Base-by-base conservation (phyloP, 2,797 vertebrate species). In the Neoniphon sammara region DNA sequence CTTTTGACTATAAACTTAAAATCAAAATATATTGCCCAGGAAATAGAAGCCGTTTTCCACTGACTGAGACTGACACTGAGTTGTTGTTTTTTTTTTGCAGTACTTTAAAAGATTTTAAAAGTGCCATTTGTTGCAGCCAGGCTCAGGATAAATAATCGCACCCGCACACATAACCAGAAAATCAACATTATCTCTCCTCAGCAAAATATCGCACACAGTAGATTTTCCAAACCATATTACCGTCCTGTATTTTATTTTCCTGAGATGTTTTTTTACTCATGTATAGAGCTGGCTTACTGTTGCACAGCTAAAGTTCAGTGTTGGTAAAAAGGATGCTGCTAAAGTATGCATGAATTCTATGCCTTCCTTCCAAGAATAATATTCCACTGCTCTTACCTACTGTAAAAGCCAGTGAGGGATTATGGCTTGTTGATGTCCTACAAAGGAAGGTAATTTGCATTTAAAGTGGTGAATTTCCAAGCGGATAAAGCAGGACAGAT, bases 371-470 rank as follows among this genome's bases (percentile, higher is more conserved):
- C 81, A 80, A 73, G 73, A 85, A 84, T 82, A 76, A 64, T 79
- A 75, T 73, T 63, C 58, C 25, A 59, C 71, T 78, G 66, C 78
- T 72, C 77, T 81, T 81, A 78, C 82, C 74, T 86, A 82, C 78
- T 85, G 60, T 82, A 85, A 78, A 81, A 75, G 69, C 72, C 85
- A 85, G 57, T 12, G 61, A 83, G 73, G 87, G 81, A 88, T 88
- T 90, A 88, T 85, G 79, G 69, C 72, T 85, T 87, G 80, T 87
- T 88, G 86, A 84, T 85, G 84, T 87, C 77, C 89, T 88, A 88
- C 85, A 90, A 86, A 89, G 77, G 80, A 69, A 82, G 81, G 69
- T 84, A 70, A 89, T 91, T 90, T 88, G 86, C 89, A 90, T 88
- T 88, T 87, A 91, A 89, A 89, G 82, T 90, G 84, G 82, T 72